A percentile compares a stretch with the other conserved stretches of the same genome.
phyloP scores from a whole-genome alignment of 2,888 invertebrate species.

The Diloba caeruleocephala region DNA sequence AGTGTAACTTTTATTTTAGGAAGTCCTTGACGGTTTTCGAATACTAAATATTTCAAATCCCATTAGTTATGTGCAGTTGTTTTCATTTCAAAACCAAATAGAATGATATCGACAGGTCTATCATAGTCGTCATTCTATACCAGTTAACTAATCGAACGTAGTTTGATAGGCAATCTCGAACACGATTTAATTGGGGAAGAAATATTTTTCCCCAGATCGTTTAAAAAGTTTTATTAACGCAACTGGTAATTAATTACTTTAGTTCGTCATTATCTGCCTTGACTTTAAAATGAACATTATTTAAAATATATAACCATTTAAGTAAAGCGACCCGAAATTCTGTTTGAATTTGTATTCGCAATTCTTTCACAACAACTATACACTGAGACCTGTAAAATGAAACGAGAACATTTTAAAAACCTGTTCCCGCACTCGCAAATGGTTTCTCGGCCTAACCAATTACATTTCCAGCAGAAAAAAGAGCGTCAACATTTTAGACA shows the following conservation, averaged over 20 bases:
- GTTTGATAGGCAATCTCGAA: conserved; percentile 75
- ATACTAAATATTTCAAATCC: conserved; percentile 3
- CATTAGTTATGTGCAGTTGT: conserved; percentile 8
- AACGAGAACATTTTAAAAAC: conserved; percentile 73
- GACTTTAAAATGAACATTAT: conserved; percentile 1
- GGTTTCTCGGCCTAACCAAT: conserved; percentile 70
- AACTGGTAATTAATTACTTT: conserved; percentile 10
- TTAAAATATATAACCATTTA: conserved; percentile 2
- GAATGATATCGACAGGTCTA: conserved; percentile 41
- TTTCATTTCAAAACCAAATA: conserved; percentile 20
- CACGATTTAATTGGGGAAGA: conserved; percentile 72
- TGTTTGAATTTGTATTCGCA: conserved; percentile 45
- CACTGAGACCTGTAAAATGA: conserved; percentile 66
- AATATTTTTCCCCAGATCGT: conserved; percentile 64
- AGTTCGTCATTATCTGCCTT: conserved; percentile 1
- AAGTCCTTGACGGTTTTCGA: conserved; percentile 1
- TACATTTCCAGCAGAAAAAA: conserved; percentile 53
- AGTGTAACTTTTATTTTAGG: not conserved
- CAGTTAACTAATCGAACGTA: conserved; percentile 66
- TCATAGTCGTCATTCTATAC: conserved; percentile 57
- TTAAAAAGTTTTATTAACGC: conserved; percentile 14
- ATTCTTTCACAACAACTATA: conserved; percentile 65
- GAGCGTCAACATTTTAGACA: conserved; percentile 28
- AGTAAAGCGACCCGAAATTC: conserved; percentile 13
- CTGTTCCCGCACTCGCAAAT: conserved; percentile 67